Conservation (phyloP, 1,140 invertebrate genomes). For the Gerris buenoi region DNA sequence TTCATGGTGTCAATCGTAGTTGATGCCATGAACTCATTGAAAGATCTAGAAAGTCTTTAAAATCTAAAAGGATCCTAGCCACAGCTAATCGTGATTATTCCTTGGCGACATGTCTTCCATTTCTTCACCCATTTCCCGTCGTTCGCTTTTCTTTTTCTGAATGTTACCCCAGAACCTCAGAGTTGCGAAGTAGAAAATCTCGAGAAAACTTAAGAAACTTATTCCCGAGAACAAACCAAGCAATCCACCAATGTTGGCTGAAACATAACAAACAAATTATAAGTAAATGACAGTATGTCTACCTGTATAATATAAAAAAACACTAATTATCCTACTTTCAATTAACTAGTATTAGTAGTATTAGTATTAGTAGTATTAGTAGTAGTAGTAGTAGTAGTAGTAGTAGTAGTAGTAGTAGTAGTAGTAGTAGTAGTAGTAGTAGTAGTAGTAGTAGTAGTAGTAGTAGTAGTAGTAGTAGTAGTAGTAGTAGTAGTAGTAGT, state of each 20-base stretch:
- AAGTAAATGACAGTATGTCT: too few relatives aligned
- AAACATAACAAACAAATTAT: not conserved
- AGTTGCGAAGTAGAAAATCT: slow-evolving; percentile 21
- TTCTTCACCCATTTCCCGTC: not conserved
- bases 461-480: too few relatives aligned
- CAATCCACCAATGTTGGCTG: slow-evolving; percentile 33
- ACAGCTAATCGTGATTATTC: too few relatives aligned
- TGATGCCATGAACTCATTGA: too few relatives aligned
- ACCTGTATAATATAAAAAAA: not conserved
- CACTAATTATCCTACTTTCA: not conserved
- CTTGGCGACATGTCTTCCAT: not conserved
- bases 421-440: too few relatives aligned
- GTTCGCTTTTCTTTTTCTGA: not conserved
- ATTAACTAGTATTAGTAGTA: not conserved
- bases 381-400: too few relatives aligned
- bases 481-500: too few relatives aligned
- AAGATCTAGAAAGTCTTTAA: too few relatives aligned
- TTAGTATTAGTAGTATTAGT: not conserved
- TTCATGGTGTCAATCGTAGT: too few relatives aligned
- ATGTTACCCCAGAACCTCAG: not conserved
- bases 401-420: too few relatives aligned
- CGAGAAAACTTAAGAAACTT: slow-evolving; percentile 24
- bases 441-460: too few relatives aligned
- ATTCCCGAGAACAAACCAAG: slow-evolving; percentile 24
- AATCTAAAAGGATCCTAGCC: too few relatives aligned